Conservation (phyloP, 2,113 vertebrate species). For the Anolis carolinensis region DNA sequence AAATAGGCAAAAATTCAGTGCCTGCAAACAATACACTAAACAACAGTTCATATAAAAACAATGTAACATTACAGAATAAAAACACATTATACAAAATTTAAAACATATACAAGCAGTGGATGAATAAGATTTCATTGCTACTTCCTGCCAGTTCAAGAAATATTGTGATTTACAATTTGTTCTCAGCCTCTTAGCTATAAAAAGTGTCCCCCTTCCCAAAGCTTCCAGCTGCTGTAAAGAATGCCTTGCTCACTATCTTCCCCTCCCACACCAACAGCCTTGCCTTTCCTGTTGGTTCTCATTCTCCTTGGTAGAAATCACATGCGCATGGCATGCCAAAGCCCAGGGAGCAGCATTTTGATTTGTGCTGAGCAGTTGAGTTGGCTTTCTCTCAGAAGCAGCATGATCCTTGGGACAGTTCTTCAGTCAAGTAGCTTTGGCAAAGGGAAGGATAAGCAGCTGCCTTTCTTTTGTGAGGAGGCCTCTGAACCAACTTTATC, state of each 20-base stretch:
- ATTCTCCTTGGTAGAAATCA: neutral
- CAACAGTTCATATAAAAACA: too few relatives aligned
- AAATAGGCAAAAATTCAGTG: too few relatives aligned
- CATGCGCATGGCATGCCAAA: conserved; percentile 10
- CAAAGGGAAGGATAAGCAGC: conserved; percentile 74
- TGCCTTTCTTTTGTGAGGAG: conserved; percentile 64
- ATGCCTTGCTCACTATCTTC: conserved; percentile 39
- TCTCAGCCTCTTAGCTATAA: conserved; percentile 49
- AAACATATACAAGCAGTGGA: too few relatives aligned
- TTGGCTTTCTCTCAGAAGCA: conserved; percentile 38
- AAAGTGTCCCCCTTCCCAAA: conserved; percentile 57
- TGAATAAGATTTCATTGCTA: conserved; percentile 10
- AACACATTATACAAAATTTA: too few relatives aligned
- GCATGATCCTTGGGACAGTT: conserved; percentile 83
- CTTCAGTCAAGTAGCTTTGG: conserved; percentile 83
- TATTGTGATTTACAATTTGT: conserved; percentile 39
- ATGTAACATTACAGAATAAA: too few relatives aligned
- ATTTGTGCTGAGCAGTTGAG: conserved; percentile 24
- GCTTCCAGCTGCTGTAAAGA: conserved; percentile 38
- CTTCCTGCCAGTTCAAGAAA: conserved; percentile 36
- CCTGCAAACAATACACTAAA: too few relatives aligned
- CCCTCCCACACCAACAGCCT: neutral
- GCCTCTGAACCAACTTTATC: conserved; percentile 43
- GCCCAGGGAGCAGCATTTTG: conserved; percentile 34
- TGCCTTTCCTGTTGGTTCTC: conserved; percentile 35